phyloP scores from a whole-genome alignment of 2,797 vertebrate genomes.

The Ciconia nigra region DNA sequence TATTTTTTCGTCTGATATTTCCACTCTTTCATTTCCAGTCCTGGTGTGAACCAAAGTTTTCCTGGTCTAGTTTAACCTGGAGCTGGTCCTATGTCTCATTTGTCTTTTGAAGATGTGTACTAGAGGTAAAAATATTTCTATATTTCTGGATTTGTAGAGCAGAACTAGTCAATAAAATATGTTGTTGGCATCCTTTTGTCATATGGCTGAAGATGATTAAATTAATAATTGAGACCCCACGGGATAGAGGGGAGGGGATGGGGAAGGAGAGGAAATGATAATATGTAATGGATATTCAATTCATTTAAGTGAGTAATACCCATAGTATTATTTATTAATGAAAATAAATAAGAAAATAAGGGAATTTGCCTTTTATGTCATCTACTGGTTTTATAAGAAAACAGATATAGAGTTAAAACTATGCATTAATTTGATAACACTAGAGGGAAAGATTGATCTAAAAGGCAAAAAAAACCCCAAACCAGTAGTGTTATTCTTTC shows the following conservation, averaged over 20 bases:
- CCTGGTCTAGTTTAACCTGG: not conserved
- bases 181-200: not conserved
- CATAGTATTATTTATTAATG: not conserved
- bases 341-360: not conserved
- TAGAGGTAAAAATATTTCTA: not conserved
- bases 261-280: not conserved
- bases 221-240: not conserved
- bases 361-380: not conserved
- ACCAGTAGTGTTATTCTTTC: not conserved
- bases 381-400: not conserved
- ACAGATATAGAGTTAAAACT: not conserved
- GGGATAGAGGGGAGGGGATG: accelerated
- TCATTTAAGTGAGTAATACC: not conserved
- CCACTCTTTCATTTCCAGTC: not conserved
- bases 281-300: not conserved
- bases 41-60: not conserved
- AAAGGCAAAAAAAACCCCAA: not conserved
- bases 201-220: not conserved
- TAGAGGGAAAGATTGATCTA: not conserved
- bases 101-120: not conserved
- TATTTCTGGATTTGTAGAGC: not conserved
- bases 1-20: not conserved
- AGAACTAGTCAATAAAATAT: not conserved
- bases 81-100: not conserved
- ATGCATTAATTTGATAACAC: not conserved